These are phyloP conservation scores for Dromaius novaehollandiae DNA, from an alignment of 2,113 vertebrate genomes.

Conservation along the genomic window DNA sequence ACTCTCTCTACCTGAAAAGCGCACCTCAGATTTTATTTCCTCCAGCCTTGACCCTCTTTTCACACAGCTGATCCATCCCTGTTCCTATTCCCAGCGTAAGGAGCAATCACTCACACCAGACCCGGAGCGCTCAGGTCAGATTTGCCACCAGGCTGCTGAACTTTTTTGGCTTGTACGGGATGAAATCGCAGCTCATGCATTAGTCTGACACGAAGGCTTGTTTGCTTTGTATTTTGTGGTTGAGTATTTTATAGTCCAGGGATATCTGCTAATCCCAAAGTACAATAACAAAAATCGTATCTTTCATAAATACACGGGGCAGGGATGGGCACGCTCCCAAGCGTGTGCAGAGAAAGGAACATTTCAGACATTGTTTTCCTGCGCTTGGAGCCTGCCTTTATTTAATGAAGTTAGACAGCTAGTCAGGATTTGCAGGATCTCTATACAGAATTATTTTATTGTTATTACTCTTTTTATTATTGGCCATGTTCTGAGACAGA, in stretches of 20 bases:
- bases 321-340: not conserved
- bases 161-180: not conserved
- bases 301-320: not conserved
- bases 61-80: not conserved
- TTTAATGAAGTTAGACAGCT: not conserved
- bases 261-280: not conserved
- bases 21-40: not conserved
- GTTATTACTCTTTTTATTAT: not conserved
- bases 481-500: fast-evolving
- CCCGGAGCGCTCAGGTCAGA: not conserved
- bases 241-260: not conserved
- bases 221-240: not conserved
- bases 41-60: fast-evolving
- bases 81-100: not conserved
- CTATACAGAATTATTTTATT: not conserved
- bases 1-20: not conserved
- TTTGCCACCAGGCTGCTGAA: not conserved
- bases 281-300: not conserved
- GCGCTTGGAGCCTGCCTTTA: not conserved
- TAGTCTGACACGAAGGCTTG: not conserved
- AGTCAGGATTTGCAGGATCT: not conserved
- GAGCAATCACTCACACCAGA: not conserved
- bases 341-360: not conserved
- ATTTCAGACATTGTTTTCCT: not conserved
- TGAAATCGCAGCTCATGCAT: not conserved